Percentiles rank a stretch among this genome's conserved stretches.
These are phyloP conservation scores for Potamilus streckersoni DNA, from an alignment of 1,140 invertebrate genomes.

Conservation along the genomic window DNA sequence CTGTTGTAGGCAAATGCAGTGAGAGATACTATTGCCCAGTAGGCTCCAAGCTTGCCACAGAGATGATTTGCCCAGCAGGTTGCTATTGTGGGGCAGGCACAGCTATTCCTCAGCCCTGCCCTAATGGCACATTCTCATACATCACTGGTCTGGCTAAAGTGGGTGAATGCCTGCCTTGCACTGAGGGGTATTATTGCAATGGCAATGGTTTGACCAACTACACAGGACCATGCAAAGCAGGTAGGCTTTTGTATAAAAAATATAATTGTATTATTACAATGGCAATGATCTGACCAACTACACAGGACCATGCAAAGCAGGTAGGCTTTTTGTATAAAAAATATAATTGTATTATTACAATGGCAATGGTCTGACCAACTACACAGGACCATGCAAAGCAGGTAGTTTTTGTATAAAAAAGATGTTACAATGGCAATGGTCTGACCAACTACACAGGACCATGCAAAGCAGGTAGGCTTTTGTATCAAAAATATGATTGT, in stretches of 20 bases:
- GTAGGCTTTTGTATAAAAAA: constrained; percentile 29
- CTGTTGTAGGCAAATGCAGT: constrained; percentile 50
- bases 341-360: constrained; percentile 62
- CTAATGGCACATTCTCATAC: constrained; percentile 63
- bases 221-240: constrained; percentile 56
- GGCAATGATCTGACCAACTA: too few relatives aligned
- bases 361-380: too few relatives aligned
- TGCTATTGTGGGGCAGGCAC: constrained; percentile 48
- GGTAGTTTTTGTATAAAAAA: too few relatives aligned
- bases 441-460: constrained; percentile 52
- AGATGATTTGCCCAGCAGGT: constrained; percentile 55
- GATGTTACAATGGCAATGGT: too few relatives aligned
- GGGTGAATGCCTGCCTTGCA: constrained; percentile 51
- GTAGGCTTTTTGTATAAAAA: too few relatives aligned
- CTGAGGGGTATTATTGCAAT: constrained; percentile 59
- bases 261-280: too few relatives aligned
- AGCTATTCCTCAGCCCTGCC: constrained; percentile 50
- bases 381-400: too few relatives aligned
- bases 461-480: constrained; percentile 54
- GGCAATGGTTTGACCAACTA: constrained; percentile 49
- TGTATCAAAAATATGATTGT: too few relatives aligned
- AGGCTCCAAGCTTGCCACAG: constrained; percentile 42
- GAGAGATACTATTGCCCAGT: constrained; percentile 57
- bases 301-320: too few relatives aligned
- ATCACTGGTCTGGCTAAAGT: constrained; percentile 38